These are phyloP conservation scores for Leptinotarsa lineolata DNA, from an alignment of 1,140 invertebrate genomes.

Conservation along the genomic window DNA sequence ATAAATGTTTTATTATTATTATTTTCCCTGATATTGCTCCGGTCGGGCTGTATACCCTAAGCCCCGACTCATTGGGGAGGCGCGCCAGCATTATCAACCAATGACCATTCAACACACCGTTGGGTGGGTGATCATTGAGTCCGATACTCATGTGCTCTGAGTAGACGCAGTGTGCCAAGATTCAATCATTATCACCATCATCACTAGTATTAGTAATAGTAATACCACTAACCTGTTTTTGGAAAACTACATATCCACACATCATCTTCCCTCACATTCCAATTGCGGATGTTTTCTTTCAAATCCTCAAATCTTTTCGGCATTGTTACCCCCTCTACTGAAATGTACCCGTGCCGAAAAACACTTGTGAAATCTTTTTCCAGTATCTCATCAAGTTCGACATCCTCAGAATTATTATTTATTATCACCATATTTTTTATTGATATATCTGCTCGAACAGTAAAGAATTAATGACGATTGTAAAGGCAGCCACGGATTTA, in stretches of 20 bases:
- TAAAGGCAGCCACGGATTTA: background rate
- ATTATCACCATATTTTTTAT: background rate
- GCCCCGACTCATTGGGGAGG: too few relatives aligned
- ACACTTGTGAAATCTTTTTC: conserved; percentile 41
- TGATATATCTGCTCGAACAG: background rate
- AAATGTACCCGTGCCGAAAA: conserved; percentile 41
- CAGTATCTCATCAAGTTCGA: conserved; percentile 37
- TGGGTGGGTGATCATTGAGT: too few relatives aligned
- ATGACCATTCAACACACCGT: too few relatives aligned
- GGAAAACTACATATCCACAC: conserved; percentile 47
- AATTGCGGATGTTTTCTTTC: conserved; percentile 41
- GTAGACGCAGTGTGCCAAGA: too few relatives aligned
- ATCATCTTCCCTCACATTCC: conserved; percentile 42
- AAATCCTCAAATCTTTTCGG: conserved; percentile 40
- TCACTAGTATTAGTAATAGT: too few relatives aligned
- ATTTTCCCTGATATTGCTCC: too few relatives aligned
- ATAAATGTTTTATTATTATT: too few relatives aligned
- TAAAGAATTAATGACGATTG: too few relatives aligned
- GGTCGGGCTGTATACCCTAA: too few relatives aligned
- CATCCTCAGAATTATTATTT: conserved; percentile 5
- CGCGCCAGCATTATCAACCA: too few relatives aligned
- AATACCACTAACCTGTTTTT: conserved; percentile 43
- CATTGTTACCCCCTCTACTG: conserved; percentile 40
- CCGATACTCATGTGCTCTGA: too few relatives aligned
- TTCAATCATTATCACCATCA: too few relatives aligned